Evolutionary conservation across 2,113 vertebrate genomes (phyloP).

Genomic region (Malurus cyaneus): DNA sequence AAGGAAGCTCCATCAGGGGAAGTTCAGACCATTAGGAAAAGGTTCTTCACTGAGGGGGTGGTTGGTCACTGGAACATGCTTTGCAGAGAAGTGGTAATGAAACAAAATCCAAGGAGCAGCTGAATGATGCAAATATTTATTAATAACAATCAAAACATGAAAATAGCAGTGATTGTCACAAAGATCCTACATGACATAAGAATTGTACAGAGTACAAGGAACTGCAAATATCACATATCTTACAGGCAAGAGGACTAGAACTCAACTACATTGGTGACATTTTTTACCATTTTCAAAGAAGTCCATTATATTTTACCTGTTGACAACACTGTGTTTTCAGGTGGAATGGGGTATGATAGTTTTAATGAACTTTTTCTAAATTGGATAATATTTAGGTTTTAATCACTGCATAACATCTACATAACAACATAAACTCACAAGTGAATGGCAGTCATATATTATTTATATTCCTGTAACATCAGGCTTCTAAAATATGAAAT

Average conservation of each 20-base stretch:
- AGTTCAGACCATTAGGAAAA: not conserved
- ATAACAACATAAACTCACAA: not conserved
- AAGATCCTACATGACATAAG: not conserved
- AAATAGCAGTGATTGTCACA: not conserved
- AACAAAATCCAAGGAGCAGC: not conserved
- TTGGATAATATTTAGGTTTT: not conserved
- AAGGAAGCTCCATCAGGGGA: not conserved
- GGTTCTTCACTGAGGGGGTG: not conserved
- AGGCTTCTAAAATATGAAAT: not conserved
- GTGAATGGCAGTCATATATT: not conserved
- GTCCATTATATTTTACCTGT: not conserved
- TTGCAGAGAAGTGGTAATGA: not conserved
- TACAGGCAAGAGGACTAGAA: not conserved
- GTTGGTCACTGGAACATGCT: fast-evolving
- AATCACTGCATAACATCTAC: not conserved
- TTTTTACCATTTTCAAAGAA: not conserved
- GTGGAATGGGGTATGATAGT: not conserved
- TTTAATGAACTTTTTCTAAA: not conserved
- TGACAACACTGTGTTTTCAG: not conserved
- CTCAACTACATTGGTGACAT: not conserved
- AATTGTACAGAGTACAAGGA: not conserved
- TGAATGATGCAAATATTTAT: not conserved
- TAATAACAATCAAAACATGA: not conserved
- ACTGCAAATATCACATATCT: not conserved
- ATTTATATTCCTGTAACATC: not conserved